Evolutionary conservation across 2,797 vertebrate genomes (phyloP), one percentile per base, ranked within the genome.

Genomic region (Molossus molossus): DNA sequence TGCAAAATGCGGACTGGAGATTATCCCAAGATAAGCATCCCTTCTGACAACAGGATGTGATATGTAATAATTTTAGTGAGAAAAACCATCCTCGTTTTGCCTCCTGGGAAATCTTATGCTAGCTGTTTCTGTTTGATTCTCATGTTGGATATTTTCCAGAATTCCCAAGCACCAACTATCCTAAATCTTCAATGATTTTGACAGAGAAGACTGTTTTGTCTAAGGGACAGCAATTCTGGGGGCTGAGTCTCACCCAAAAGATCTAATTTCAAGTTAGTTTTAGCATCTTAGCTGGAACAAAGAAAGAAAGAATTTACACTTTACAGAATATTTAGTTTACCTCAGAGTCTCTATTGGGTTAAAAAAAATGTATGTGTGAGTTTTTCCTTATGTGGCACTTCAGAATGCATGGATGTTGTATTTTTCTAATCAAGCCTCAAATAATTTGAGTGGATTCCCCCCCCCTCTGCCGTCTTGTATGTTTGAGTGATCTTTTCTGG

Each of bases 401-500:
- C 40, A 93, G 81, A 95, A 91, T 94, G 67, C 29, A 12, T n/a
- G 33, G 27, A 57, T 48, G 64, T 95, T 69, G 83, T 94, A 75
- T n/a, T 83, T 92, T 94, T 77, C 58, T 93, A 94, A 96, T 94
- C 50, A 97, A 83, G 81, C 92, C 27, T 40, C 90, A 96, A 94
- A 64, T 50, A 58, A 97, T 96, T 96, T 64, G 90, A 97, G 57
- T 72, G 57, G 50, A 29, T 90, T 64, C 77, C 0, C 45, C 37
- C 37, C 5, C 20, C n/a, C 84, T 93, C 89, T 7, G 17, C 55
- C 45, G 76, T 92, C 79, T 65, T 79, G 13, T 40, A 7, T 80
- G 82, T 90, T 87, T 96, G 92, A 81, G 94, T 97, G 94, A 97
- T 97, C 87, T 91, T 95, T 97, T 92, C 93, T 87, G 92, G 97